phyloP scores from a whole-genome alignment of 2,888 invertebrate genomes.

The Epinotia ramella region DNA sequence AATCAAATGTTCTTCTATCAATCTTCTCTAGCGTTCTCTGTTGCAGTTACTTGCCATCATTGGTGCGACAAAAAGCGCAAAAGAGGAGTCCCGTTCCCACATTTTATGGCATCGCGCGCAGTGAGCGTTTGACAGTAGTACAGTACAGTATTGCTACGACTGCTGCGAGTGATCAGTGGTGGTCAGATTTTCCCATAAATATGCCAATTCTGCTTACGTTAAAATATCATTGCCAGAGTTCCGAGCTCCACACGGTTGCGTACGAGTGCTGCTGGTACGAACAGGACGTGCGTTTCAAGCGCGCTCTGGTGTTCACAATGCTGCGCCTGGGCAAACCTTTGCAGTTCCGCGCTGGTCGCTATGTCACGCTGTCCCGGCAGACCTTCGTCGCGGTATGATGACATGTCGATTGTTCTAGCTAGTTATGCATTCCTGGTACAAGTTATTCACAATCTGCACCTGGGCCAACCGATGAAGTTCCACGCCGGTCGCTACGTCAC shows the following conservation, averaged over 20 bases:
- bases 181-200: too few species aligned
- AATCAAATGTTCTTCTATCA: too few species aligned
- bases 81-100: too few species aligned
- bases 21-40: too few species aligned
- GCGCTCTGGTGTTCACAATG: slow-evolving; percentile 77
- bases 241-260: slow-evolving; percentile 75
- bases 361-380: slow-evolving; percentile 75
- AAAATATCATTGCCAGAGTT: slow-evolving; percentile 59
- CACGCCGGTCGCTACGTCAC: slow-evolving; percentile 80
- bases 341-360: slow-evolving; percentile 78
- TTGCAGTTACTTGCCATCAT: too few species aligned
- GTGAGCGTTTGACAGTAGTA: too few species aligned
- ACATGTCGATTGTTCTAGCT: neutral
- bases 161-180: too few species aligned
- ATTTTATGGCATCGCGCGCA: too few species aligned
- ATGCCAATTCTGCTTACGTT: neutral
- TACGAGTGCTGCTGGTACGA: slow-evolving; percentile 67
- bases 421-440: neutral
- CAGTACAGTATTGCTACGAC: too few species aligned
- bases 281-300: slow-evolving; percentile 75
- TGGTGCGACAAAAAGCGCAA: too few species aligned
- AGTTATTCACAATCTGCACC: slow-evolving; percentile 76
- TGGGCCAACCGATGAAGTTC: slow-evolving; percentile 71
- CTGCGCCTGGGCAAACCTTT: slow-evolving; percentile 74
- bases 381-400: slow-evolving; percentile 79